A percentile compares a stretch with the other conserved stretches of the same genome.
Conservation (phyloP, 2,797 vertebrate genomes). For the Nothura maculosa region DNA sequence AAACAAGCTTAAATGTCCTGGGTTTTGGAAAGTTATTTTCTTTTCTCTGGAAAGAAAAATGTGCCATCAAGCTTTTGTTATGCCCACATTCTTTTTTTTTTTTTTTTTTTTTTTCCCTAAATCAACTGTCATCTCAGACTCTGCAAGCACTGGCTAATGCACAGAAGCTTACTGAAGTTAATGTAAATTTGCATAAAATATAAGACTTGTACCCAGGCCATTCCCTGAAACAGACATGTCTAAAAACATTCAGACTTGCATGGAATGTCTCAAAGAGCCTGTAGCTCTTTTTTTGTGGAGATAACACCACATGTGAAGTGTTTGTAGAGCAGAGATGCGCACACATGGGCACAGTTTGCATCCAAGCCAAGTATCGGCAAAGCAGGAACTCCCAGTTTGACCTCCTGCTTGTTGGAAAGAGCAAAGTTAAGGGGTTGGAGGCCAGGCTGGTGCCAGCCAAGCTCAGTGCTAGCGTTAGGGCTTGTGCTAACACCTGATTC, state of each 20-base stretch:
- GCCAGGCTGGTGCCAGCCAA: rapidly evolving
- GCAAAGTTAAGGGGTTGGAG: background rate
- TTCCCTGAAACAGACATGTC: background rate
- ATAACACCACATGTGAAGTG: background rate
- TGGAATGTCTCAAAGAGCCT: background rate
- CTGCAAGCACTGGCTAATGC: background rate
- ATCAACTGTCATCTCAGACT: background rate
- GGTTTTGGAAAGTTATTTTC: background rate
- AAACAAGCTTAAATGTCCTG: background rate
- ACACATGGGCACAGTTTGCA: background rate
- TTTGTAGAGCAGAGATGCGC: background rate
- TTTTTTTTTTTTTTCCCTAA: background rate
- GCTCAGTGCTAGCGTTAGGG: background rate
- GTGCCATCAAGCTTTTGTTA: background rate
- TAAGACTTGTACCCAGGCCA: background rate
- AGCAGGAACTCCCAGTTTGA: background rate
- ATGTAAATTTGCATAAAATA: background rate
- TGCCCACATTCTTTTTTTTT: background rate
- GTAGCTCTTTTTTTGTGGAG: background rate
- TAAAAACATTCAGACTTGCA: background rate
- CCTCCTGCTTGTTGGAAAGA: background rate
- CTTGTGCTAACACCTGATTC: background rate
- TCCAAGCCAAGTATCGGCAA: background rate
- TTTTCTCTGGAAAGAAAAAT: background rate
- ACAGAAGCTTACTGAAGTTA: background rate